Base-by-base conservation (phyloP, 2,113 vertebrate species). In the Psilopsiagon aurifrons region DNA sequence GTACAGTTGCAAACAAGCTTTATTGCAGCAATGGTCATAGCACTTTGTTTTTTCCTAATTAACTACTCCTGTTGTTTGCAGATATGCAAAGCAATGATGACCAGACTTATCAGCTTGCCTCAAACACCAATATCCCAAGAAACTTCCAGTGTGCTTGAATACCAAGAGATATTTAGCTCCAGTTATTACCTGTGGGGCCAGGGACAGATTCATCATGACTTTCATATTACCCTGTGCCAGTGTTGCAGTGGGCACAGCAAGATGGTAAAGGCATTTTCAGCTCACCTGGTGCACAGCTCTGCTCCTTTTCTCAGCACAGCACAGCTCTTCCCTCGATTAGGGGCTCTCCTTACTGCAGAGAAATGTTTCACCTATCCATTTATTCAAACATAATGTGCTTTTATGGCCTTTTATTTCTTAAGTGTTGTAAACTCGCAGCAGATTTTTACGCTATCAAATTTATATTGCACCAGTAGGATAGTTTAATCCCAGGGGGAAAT, bases 401-500 rank as follows among this genome's bases (percentile, higher is more conserved):
- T 96, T 91, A 95, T 86, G 90, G 86, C 83, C 91, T 63, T 69
- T 97, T 81, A 78, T 51, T 95, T 86, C 91, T 80, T 78, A 94
- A 95, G 80, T 41, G 91, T 55, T 91, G 84, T 55, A 88, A 97
- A 84, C 84, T 90, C 17, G 0, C 57, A 52, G 94, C 49, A 31
- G 33, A 83, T 86, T 93, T 96, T 95, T 91, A 94, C 62, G 41
- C 55, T 84, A 95, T 88, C 62, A 62, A 16, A 96, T 86, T 96
- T 94, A 79, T 33, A 70, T 19, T 12, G 68, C 51, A 17, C n/a
- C 71, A 37, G 51, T 27, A 88, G 94, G 86, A 68, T 68, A 49
- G 47, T 67, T 44, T 49, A 28, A 25, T 93, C 88, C 85, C 35
- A 20, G 29, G 44, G 79, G 91, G 78, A 85, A 80, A 64, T 37